These are phyloP conservation scores for Atta texana DNA, from an alignment of 1,140 invertebrate species.

Conservation along the genomic window DNA sequence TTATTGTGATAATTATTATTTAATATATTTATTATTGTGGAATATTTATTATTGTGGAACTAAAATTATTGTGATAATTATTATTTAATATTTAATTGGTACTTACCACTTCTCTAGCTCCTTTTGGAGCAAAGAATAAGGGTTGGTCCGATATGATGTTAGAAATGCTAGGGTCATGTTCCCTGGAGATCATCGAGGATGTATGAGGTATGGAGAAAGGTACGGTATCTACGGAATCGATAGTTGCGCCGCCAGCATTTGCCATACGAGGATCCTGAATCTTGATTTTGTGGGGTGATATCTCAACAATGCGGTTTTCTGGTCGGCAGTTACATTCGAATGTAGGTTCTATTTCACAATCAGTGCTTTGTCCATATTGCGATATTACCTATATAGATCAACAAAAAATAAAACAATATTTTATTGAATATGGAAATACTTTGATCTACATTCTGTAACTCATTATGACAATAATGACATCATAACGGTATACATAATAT, in stretches of 20 bases:
- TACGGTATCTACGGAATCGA: neutral
- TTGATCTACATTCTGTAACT: too few species aligned
- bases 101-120: constrained; percentile 1
- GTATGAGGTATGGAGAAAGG: neutral
- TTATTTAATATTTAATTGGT: neutral
- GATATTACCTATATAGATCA: neutral
- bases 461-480: too few species aligned
- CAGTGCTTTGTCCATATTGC: neutral
- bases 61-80: neutral
- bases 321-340: constrained; percentile 2
- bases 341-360: neutral
- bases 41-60: neutral
- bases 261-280: too few species aligned
- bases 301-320: neutral
- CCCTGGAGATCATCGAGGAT: neutral
- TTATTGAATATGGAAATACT: neutral
- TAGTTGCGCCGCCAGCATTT: too few species aligned
- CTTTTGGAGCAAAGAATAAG: neutral
- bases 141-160: neutral
- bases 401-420: neutral
- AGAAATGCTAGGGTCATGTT: neutral
- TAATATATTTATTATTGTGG: neutral
- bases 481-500: too few species aligned
- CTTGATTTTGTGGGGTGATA: too few species aligned
- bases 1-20: neutral